These are phyloP conservation scores for Scaptomyza parva DNA, from an alignment of 2,888 invertebrate species.

Conservation along the genomic window DNA sequence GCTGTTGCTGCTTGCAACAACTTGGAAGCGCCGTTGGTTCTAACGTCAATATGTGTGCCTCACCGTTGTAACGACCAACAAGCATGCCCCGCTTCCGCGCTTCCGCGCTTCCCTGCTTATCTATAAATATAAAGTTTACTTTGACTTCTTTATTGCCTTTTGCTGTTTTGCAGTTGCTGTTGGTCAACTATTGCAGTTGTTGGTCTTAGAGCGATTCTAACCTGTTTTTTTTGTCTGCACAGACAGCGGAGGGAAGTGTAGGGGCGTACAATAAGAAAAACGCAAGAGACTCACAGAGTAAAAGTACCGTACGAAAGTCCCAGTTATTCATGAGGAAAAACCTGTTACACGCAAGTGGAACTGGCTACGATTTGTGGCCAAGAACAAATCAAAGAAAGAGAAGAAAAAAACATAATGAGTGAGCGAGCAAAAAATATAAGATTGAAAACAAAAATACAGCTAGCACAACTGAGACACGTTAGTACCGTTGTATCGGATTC, in stretches of 20 bases:
- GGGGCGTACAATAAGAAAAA: not conserved
- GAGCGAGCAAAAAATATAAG: slow-evolving; percentile 8
- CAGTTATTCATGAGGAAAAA: slow-evolving; percentile 84
- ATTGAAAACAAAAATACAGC: slow-evolving; percentile 35
- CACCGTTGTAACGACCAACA: slow-evolving; percentile 68
- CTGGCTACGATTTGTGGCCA: slow-evolving; percentile 60
- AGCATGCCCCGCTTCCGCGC: slow-evolving; percentile 1
- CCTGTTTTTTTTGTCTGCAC: slow-evolving; percentile 63
- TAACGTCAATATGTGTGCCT: slow-evolving; percentile 78
- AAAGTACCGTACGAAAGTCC: slow-evolving; percentile 85
- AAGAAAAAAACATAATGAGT: slow-evolving; percentile 1
- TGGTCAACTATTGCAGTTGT: slow-evolving; percentile 59
- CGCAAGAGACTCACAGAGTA: slow-evolving; percentile 52
- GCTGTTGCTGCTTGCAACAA: slow-evolving; percentile 48
- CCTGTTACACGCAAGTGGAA: slow-evolving; percentile 82
- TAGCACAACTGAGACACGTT: slow-evolving; percentile 70
- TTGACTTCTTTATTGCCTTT: slow-evolving; percentile 9
- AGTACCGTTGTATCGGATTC: slow-evolving; percentile 81
- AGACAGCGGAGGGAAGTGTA: not conserved
- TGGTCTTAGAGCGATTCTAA: slow-evolving; percentile 67
- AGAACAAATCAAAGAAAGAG: slow-evolving; percentile 54
- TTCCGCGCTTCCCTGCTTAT: not conserved
- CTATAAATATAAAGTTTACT: slow-evolving; percentile 1
- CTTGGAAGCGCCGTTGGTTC: slow-evolving; percentile 76
- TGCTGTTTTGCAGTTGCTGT: slow-evolving; percentile 21